Conservation (phyloP, 2,113 vertebrate genomes). For the Xiphophorus couchianus region DNA sequence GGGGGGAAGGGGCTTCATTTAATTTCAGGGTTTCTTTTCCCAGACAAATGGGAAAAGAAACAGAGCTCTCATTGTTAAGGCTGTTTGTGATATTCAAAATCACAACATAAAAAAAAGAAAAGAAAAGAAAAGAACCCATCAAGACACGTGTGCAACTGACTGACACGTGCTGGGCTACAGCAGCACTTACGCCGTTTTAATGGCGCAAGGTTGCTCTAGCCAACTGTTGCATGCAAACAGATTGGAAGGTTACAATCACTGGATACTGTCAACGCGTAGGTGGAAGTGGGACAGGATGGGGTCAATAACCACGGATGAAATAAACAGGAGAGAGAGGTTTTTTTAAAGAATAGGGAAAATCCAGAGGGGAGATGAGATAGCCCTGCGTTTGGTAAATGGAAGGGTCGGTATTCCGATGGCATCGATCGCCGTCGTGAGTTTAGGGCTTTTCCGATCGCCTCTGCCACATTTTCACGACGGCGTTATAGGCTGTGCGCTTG, state of each 20-base stretch:
- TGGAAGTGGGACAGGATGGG: slow-evolving; percentile 37
- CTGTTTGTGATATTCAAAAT: slow-evolving; percentile 28
- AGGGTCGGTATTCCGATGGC: slow-evolving; percentile 1
- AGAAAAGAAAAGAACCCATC: not conserved
- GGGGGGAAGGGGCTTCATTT: not conserved
- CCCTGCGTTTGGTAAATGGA: slow-evolving; percentile 54
- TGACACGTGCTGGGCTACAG: slow-evolving; percentile 59
- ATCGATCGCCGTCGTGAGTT: slow-evolving; percentile 4
- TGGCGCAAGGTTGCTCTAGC: slow-evolving; percentile 45
- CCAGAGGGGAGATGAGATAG: slow-evolving; percentile 38
- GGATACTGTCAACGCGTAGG: slow-evolving; percentile 44
- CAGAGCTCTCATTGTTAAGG: slow-evolving; percentile 30
- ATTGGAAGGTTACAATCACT: slow-evolving; percentile 45
- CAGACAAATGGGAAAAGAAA: slow-evolving; percentile 49
- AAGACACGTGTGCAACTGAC: slow-evolving; percentile 50
- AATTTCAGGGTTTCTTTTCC: slow-evolving; percentile 30
- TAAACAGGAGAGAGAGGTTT: slow-evolving; percentile 62
- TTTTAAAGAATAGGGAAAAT: slow-evolving; percentile 72
- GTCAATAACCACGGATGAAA: slow-evolving; percentile 55
- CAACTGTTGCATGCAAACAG: slow-evolving; percentile 56
- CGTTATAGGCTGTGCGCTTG: not conserved
- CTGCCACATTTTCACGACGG: slow-evolving; percentile 1
- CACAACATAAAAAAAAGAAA: slow-evolving; percentile 35
- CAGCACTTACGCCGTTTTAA: slow-evolving; percentile 52
- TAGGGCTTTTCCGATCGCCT: slow-evolving; percentile 11